A percentile compares a stretch with the other conserved stretches of the same genome.
Evolutionary conservation across 2,888 invertebrate species (phyloP).

Genomic region (Cataglyphis rosenhaueri): DNA sequence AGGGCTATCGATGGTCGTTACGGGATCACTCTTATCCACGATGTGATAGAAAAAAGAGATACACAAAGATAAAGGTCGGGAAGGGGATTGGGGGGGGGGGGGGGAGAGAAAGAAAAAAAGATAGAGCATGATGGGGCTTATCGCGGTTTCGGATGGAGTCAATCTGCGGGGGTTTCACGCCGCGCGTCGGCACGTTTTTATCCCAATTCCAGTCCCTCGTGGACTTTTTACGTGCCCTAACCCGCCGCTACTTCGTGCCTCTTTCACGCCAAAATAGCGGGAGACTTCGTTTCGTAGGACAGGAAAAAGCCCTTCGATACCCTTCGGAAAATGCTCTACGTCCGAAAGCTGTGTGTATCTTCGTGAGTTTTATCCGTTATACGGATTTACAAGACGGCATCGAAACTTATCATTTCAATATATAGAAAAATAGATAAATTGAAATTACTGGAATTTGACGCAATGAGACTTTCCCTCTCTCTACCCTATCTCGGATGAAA

Average conservation of each 20-base stretch:
- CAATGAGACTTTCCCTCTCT: neutral
- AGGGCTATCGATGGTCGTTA: slow-evolving; percentile 84
- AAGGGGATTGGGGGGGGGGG: neutral
- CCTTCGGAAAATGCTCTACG: slow-evolving; percentile 4
- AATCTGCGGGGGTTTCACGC: slow-evolving; percentile 69
- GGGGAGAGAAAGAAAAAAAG: slow-evolving; percentile 52
- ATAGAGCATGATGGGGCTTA: slow-evolving; percentile 74
- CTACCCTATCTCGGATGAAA: neutral
- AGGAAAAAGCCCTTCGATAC: neutral
- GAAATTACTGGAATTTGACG: neutral
- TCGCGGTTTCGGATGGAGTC: slow-evolving; percentile 80
- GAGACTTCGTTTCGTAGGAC: slow-evolving; percentile 12
- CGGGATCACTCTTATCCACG: slow-evolving; percentile 69
- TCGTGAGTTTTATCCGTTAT: slow-evolving; percentile 17
- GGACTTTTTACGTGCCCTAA: slow-evolving; percentile 56
- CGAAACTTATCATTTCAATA: neutral
- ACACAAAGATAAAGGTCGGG: slow-evolving; percentile 17
- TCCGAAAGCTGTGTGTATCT: slow-evolving; percentile 20
- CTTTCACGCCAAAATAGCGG: slow-evolving; percentile 25
- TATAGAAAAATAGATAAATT: neutral
- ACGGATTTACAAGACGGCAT: slow-evolving; percentile 13
- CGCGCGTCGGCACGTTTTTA: slow-evolving; percentile 63
- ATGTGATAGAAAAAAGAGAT: slow-evolving; percentile 11
- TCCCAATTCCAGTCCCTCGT: slow-evolving; percentile 68
- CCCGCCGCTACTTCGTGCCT: slow-evolving; percentile 22